phyloP scores from a whole-genome alignment of 2,888 invertebrate genomes.

The Eupithecia vulgata region DNA sequence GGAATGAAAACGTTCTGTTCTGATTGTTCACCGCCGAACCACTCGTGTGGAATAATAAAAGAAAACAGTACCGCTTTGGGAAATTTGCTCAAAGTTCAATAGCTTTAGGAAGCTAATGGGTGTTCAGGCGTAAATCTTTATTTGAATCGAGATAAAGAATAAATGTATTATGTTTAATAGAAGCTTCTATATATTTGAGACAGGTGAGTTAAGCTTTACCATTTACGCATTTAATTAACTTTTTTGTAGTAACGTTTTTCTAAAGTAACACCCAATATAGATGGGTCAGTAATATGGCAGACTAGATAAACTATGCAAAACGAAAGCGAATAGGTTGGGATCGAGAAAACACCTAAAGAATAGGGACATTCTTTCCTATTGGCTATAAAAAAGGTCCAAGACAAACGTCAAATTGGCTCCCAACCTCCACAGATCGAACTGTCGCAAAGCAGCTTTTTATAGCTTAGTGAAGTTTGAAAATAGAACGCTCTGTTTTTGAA shows the following conservation, averaged over 20 bases:
- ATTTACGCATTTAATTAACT: background rate
- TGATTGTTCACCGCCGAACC: conserved; percentile 57
- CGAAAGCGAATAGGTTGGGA: conserved; percentile 17
- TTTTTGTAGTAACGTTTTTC: background rate
- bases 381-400: conserved; percentile 68
- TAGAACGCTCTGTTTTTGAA: conserved; percentile 8
- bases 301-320: conserved; percentile 29
- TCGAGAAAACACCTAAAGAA: conserved; percentile 27
- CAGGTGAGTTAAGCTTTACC: background rate
- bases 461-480: conserved; percentile 8
- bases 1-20: conserved; percentile 65
- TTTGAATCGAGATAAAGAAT: conserved; percentile 5
- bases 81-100: conserved; percentile 16
- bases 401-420: conserved; percentile 60
- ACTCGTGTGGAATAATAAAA: conserved; percentile 53
- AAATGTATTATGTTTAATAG: background rate
- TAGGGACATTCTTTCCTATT: conserved; percentile 50
- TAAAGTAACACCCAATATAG: background rate
- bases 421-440: conserved; percentile 66
- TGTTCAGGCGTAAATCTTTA: conserved; percentile 13
- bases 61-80: conserved; percentile 20
- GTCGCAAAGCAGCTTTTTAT: conserved; percentile 49
- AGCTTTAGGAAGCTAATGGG: conserved; percentile 22
- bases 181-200: background rate
- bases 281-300: background rate